These are phyloP conservation scores for Pelagia noctiluca DNA, from an alignment of 30 jellyfish, hydroid and myxozoan genomes.

Conservation along the genomic window DNA sequence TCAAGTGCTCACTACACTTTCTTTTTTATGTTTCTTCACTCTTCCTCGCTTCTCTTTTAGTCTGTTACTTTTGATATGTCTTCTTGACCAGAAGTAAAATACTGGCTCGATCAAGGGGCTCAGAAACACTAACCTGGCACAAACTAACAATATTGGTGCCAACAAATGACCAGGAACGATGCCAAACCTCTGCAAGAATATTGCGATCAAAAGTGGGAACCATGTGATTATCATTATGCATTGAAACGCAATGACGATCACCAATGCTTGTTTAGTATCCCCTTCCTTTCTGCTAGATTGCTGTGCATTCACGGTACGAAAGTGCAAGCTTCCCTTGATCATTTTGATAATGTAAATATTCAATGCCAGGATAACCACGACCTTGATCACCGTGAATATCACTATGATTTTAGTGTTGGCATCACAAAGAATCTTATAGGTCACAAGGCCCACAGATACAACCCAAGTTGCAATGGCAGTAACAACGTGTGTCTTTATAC, in stretches of 20 bases:
- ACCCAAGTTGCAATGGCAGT: slow-evolving; percentile 46
- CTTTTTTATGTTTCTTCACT: background rate
- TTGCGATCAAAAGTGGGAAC: slow-evolving; percentile 43
- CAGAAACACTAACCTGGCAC: slow-evolving; percentile 32
- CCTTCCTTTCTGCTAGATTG: slow-evolving; percentile 11
- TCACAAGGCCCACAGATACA: slow-evolving; percentile 32
- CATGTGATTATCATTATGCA: slow-evolving; percentile 36
- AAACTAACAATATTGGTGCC: slow-evolving; percentile 3
- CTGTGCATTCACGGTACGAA: background rate
- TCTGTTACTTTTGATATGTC: background rate
- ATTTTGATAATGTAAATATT: slow-evolving; percentile 11
- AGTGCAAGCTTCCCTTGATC: slow-evolving; percentile 5
- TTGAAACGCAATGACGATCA: slow-evolving; percentile 37
- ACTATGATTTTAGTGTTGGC: slow-evolving; percentile 15
- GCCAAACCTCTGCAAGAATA: slow-evolving; percentile 43
- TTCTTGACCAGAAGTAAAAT: slow-evolving; percentile 62
- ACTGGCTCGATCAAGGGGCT: slow-evolving; percentile 62
- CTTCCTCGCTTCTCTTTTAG: background rate
- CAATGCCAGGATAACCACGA: slow-evolving; percentile 13
- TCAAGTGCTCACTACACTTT: background rate
- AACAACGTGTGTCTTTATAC: slow-evolving; percentile 11
- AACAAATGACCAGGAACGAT: slow-evolving; percentile 4
- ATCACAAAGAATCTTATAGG: background rate
- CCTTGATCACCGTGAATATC: slow-evolving; percentile 25
- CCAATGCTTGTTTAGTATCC: slow-evolving; percentile 17